A percentile compares a stretch with the other conserved stretches of the same genome.
Conservation (phyloP, 2,113 vertebrate genomes). For the Pycnonotus jocosus region DNA sequence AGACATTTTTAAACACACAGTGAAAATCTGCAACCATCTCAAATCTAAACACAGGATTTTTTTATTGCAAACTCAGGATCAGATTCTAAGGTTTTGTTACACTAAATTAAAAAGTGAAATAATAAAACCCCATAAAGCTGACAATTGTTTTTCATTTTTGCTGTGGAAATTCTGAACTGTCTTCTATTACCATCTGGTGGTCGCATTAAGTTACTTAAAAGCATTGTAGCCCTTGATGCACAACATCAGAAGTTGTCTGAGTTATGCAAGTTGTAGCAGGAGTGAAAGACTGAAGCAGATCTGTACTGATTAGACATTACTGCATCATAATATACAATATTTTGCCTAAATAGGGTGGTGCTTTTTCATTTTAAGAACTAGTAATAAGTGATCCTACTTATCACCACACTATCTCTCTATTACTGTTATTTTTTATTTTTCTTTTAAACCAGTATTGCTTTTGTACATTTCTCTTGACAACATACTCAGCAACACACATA, state of each 20-base stretch:
- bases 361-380: background rate
- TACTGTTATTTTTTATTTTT: background rate
- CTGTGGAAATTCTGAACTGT: background rate
- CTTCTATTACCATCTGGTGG: slow-evolving; percentile 48
- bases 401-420: background rate
- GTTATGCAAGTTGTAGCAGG: background rate
- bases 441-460: background rate
- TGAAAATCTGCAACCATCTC: background rate
- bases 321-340: background rate
- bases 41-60: background rate
- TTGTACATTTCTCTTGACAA: background rate
- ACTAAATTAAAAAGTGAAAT: background rate
- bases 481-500: background rate
- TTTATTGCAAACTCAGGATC: too few species aligned
- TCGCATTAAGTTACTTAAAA: background rate
- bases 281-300: background rate
- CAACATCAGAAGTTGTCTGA: background rate
- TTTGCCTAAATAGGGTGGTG: background rate
- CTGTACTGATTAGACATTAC: background rate
- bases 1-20: background rate
- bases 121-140: background rate
- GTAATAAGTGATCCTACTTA: background rate
- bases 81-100: background rate
- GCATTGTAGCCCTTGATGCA: background rate
- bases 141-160: background rate